phyloP scores from a whole-genome alignment of 1,140 invertebrate species.

The Sesamia nonagrioides region DNA sequence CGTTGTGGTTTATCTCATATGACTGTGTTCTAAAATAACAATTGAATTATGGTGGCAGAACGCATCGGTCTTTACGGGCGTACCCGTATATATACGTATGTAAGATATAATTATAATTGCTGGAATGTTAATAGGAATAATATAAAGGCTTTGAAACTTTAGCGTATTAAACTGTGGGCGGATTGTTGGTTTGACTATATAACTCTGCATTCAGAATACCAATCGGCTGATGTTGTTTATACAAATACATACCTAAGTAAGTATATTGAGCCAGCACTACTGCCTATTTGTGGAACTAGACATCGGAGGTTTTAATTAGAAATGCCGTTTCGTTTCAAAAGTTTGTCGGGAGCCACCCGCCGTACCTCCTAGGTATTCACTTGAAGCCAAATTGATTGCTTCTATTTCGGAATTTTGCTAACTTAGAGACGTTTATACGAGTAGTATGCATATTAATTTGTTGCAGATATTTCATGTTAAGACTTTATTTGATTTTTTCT shows the following conservation, averaged over 20 bases:
- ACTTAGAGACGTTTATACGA: neutral
- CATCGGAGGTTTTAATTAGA: slow-evolving; percentile 56
- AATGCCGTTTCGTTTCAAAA: slow-evolving; percentile 56
- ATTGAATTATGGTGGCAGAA: neutral
- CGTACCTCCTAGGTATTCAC: slow-evolving; percentile 34
- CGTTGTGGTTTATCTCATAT: slow-evolving; percentile 6
- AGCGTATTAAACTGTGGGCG: neutral
- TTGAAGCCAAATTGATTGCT: slow-evolving; percentile 51
- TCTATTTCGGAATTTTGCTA: slow-evolving; percentile 44
- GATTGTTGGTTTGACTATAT: neutral
- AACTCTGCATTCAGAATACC: slow-evolving; percentile 3
- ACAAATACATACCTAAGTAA: neutral
- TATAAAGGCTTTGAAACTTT: neutral
- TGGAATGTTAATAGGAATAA: neutral
- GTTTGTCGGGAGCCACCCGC: slow-evolving; percentile 30
- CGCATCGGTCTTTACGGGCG: neutral
- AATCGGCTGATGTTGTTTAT: slow-evolving; percentile 10
- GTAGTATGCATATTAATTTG: neutral
- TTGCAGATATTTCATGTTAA: too few relatives aligned
- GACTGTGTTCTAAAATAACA: neutral
- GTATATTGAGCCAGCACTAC: neutral
- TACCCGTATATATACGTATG: too few relatives aligned
- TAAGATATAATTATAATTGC: neutral
- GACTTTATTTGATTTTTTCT: too few relatives aligned
- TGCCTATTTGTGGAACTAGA: slow-evolving; percentile 40